These are phyloP conservation scores for Temnothorax nylanderi DNA, from an alignment of 1,140 invertebrate genomes.

Conservation along the genomic window DNA sequence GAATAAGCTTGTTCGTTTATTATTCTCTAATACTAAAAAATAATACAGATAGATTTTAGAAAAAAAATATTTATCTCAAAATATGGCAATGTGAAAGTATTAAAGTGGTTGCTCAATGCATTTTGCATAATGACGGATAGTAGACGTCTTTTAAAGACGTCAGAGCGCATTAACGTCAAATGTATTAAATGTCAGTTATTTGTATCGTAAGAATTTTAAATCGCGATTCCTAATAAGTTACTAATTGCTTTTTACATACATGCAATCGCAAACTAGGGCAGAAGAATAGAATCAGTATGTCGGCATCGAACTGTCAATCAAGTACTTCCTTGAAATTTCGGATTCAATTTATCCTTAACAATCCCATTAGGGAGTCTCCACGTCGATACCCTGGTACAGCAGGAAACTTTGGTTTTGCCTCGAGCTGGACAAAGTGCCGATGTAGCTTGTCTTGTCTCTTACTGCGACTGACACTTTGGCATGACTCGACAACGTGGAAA, in stretches of 20 bases:
- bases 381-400: constrained; percentile 12
- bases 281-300: constrained; percentile 5
- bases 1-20: neutral
- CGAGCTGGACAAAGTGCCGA: constrained; percentile 56
- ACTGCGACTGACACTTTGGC: constrained; percentile 58
- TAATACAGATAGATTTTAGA: neutral
- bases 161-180: too few relatives aligned
- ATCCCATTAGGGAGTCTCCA: constrained; percentile 49
- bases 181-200: neutral
- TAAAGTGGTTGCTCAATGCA: neutral
- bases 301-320: constrained; percentile 45
- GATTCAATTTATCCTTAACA: constrained; percentile 58
- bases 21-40: neutral
- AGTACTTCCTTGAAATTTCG: constrained; percentile 37
- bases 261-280: neutral
- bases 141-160: too few relatives aligned
- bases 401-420: constrained; percentile 48
- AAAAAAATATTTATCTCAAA: neutral
- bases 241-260: neutral
- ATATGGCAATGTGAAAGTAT: too few relatives aligned
- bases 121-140: neutral
- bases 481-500: constrained; percentile 51
- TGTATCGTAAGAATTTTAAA: neutral
- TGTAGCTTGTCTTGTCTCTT: constrained; percentile 59
- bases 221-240: neutral